These are phyloP conservation scores for Lepidonotus clava DNA, from an alignment of 2,888 invertebrate species.

Conservation along the genomic window DNA sequence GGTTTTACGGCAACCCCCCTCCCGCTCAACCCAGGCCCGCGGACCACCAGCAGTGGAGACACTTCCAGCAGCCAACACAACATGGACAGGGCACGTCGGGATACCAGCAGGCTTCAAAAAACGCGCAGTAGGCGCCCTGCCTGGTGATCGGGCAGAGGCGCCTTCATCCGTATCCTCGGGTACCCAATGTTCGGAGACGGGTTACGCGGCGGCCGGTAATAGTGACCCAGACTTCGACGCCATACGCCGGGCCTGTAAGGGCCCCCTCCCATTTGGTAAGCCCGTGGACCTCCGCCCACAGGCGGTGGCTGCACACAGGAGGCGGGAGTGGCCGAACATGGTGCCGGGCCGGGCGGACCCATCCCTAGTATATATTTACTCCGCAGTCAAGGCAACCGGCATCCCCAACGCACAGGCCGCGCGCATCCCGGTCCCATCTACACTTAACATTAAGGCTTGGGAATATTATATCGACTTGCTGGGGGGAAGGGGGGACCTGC, in stretches of 20 bases:
- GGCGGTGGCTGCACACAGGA: not conserved
- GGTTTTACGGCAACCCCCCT: not conserved
- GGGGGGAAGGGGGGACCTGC: not conserved
- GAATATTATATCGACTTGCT: not conserved
- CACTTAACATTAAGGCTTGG: not conserved
- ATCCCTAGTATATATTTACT: not conserved
- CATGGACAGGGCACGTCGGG: too few relatives aligned
- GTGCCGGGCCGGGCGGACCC: not conserved
- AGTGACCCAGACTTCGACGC: not conserved
- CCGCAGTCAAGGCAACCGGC: not conserved
- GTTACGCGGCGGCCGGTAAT: not conserved
- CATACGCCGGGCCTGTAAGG: not conserved
- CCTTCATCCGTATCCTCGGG: not conserved
- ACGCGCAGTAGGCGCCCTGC: not conserved
- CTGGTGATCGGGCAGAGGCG: too few relatives aligned
- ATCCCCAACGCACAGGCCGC: not conserved
- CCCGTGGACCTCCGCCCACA: not conserved
- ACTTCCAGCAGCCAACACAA: too few relatives aligned
- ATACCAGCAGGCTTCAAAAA: too few relatives aligned
- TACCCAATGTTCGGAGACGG: not conserved
- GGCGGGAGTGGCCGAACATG: not conserved
- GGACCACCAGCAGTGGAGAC: not conserved
- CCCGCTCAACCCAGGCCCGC: not conserved
- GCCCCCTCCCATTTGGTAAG: not conserved
- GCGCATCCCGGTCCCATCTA: not conserved